Evolutionary conservation across 2,888 invertebrate genomes (phyloP).

Genomic region (Eristalis arbustorum): DNA sequence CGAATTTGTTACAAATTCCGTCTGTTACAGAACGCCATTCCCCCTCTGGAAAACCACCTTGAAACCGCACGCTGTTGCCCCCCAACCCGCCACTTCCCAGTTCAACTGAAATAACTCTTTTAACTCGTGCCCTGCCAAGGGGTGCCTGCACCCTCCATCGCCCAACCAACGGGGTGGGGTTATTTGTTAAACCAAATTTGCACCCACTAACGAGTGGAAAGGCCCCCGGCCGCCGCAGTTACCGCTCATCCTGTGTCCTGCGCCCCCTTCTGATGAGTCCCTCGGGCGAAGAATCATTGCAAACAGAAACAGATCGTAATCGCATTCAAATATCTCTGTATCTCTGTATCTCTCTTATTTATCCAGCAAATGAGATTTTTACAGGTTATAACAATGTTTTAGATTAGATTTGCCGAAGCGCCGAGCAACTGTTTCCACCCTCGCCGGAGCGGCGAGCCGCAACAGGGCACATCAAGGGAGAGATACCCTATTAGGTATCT

Average conservation of each 20-base stretch:
- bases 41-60: too few species aligned
- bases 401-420: background rate
- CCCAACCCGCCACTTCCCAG: too few species aligned
- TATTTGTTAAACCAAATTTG: slow-evolving; percentile 1
- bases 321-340: slow-evolving; percentile 14
- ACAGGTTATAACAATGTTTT: slow-evolving; percentile 61
- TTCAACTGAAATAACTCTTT: too few species aligned
- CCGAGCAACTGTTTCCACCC: background rate
- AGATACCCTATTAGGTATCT: slow-evolving; percentile 60
- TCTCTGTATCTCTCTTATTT: slow-evolving; percentile 5
- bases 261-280: background rate
- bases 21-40: too few species aligned
- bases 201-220: slow-evolving; percentile 38
- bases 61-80: too few species aligned
- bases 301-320: slow-evolving; percentile 45
- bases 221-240: too few species aligned
- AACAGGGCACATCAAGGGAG: background rate
- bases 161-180: background rate
- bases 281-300: slow-evolving; percentile 9
- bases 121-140: too few species aligned
- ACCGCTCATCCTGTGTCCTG: background rate
- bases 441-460: background rate
- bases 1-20: too few species aligned
- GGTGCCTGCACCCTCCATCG: background rate
- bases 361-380: slow-evolving; percentile 61